phyloP scores from a whole-genome alignment of 1,140 invertebrate species.

The Acromyrmex echinatior region DNA sequence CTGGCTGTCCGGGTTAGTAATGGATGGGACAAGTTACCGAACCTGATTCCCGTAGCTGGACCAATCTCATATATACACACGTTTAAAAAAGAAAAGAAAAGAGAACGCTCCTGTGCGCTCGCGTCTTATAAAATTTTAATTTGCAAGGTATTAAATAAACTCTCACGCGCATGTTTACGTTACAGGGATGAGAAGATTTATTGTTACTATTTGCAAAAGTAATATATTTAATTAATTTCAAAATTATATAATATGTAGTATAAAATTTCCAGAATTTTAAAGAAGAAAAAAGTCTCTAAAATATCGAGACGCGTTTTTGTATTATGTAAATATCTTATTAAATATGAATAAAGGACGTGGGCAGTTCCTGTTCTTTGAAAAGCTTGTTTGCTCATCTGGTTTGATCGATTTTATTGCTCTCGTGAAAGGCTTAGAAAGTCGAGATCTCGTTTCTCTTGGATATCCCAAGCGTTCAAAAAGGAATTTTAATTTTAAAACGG shows the following conservation, averaged over 20 bases:
- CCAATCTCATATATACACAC: conserved; percentile 49
- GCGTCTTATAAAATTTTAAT: conserved; percentile 49
- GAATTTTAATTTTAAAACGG: conserved; percentile 7
- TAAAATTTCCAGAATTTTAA: background rate
- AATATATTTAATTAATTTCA: background rate
- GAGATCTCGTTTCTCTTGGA: conserved; percentile 7
- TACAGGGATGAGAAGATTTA: background rate
- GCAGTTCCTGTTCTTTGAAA: background rate
- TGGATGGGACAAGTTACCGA: conserved; percentile 62
- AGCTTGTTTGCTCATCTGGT: background rate
- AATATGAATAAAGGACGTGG: background rate
- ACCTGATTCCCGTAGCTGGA: conserved; percentile 66
- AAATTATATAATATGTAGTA: background rate
- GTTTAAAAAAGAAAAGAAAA: background rate
- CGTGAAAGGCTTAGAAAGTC: conserved; percentile 10
- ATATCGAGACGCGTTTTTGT: too few relatives aligned
- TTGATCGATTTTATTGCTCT: background rate
- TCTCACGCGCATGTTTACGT: background rate
- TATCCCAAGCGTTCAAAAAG: background rate
- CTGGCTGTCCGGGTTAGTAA: conserved; percentile 71
- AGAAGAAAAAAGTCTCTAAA: background rate
- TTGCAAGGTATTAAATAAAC: conserved; percentile 30
- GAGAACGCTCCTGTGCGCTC: conserved; percentile 25
- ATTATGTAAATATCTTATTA: background rate
- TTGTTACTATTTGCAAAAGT: background rate